Conservation (phyloP, 2,113 vertebrate genomes). For the Noturus placidus region DNA sequence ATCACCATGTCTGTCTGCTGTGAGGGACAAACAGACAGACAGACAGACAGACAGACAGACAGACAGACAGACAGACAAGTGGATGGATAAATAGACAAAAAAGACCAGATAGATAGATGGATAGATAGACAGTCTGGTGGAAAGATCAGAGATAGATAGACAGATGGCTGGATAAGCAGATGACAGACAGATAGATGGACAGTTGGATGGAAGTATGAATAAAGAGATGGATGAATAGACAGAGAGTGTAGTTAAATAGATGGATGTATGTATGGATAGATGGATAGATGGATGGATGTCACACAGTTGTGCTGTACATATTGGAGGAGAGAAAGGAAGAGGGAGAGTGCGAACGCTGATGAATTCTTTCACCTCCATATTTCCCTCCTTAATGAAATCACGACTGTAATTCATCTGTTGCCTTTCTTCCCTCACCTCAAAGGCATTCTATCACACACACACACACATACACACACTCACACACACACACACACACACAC, state of each 20-base stretch:
- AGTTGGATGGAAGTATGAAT: too few relatives aligned
- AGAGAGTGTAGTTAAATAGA: neutral
- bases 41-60: too few relatives aligned
- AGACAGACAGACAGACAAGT: too few relatives aligned
- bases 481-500: too few relatives aligned
- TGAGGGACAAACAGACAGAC: neutral
- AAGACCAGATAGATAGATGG: too few relatives aligned
- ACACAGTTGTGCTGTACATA: neutral
- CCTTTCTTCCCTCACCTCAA: neutral
- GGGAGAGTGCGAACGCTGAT: neutral
- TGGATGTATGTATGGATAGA: neutral
- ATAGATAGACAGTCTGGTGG: too few relatives aligned
- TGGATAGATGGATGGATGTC: neutral
- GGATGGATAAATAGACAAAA: too few relatives aligned
- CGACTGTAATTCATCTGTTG: neutral
- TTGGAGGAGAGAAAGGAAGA: neutral
- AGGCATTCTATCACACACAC: constrained; percentile 10
- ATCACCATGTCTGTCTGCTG: neutral
- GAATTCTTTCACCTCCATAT: neutral
- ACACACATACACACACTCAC: neutral
- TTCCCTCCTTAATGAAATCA: neutral
- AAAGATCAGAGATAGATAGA: neutral
- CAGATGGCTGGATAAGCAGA: too few relatives aligned
- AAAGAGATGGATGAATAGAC: neutral
- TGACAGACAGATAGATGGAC: neutral